Evolutionary conservation across 1,140 invertebrate genomes (phyloP), one percentile per base, ranked within the genome.

Genomic region (Gonatopus flavifemur): DNA sequence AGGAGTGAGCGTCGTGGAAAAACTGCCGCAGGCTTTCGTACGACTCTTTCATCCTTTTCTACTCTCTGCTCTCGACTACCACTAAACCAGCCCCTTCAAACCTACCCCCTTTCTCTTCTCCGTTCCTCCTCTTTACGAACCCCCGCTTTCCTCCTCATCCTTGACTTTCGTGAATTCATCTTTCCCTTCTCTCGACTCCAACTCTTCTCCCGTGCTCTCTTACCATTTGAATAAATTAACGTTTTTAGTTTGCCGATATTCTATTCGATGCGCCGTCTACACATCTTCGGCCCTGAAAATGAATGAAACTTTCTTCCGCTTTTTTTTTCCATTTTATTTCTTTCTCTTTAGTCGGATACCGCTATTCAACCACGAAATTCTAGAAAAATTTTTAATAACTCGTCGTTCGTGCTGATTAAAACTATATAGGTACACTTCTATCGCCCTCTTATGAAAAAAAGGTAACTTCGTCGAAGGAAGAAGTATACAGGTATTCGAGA

Each of bases 191-290:
- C n/a, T n/a, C n/a, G n/a, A n/a, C 25, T 22, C 30, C 22, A 37
- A n/a, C 32, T 50, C 48, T 22, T 40, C 52, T 49, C 52, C 59
- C 54, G 44, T 55, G 41, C 49, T 57, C 46, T 47, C 47, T 47
- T 36, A 49, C 54, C 57, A 58, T 59, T 55, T n/a, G 59, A 65
- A 62, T 65, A 62, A 65, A 65, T 65, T 65, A 62, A 62, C 52
- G 57, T 62, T 58, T 59, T 65, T 56, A 59, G 54, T 62, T 55
- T 56, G 48, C 59, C 56, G 54, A 61, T 64, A 61, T 56, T 59
- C 52, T 35, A 22, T 22, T n/a, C 33, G 33, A 22, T 35, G 45
- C 31, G 42, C 52, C 33, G 36, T 39, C 48, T 33, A 33, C 57
- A 52, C 45, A 38, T 49, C 37, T 53, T 52, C 32, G 16, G 33